These are phyloP conservation scores for Abscondita cerata DNA, from an alignment of 2,888 invertebrate genomes.

Conservation along the genomic window DNA sequence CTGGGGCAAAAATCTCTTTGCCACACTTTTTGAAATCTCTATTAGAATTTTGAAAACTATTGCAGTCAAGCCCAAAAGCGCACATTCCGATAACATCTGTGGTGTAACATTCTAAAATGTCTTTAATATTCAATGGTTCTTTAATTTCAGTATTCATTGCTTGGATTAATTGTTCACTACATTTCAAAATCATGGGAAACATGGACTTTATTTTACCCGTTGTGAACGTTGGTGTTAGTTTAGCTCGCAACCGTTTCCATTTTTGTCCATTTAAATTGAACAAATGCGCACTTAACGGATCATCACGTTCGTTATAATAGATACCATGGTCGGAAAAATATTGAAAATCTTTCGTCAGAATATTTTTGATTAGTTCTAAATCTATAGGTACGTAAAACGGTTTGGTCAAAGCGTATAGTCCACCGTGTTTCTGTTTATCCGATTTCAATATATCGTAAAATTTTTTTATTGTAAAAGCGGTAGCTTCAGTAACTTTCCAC, in stretches of 20 bases:
- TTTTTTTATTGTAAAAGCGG: slow-evolving; percentile 20
- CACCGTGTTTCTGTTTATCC: slow-evolving; percentile 28
- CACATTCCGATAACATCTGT: slow-evolving; percentile 66
- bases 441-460: slow-evolving; percentile 27
- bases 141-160: slow-evolving; percentile 15
- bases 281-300: slow-evolving; percentile 64
- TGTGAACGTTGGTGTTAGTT: slow-evolving; percentile 58
- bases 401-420: slow-evolving; percentile 22
- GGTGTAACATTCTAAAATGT: slow-evolving; percentile 62
- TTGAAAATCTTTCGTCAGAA: slow-evolving; percentile 65
- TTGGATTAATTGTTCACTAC: slow-evolving; percentile 22
- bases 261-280: slow-evolving; percentile 62
- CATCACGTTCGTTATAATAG: slow-evolving; percentile 62
- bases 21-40: slow-evolving; percentile 58
- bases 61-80: slow-evolving; percentile 67
- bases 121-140: slow-evolving; percentile 45
- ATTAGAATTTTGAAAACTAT: slow-evolving; percentile 62
- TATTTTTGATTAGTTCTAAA: slow-evolving; percentile 45
- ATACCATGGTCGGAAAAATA: slow-evolving; percentile 67
- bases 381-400: slow-evolving; percentile 27
- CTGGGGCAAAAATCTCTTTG: slow-evolving; percentile 23
- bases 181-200: slow-evolving; percentile 33
- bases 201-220: slow-evolving; percentile 40
- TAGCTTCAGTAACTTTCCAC: neutral
- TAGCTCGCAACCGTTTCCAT: slow-evolving; percentile 66